Evolutionary conservation across 2,888 invertebrate species (phyloP), one percentile per base, ranked within the genome.

Genomic region (Periphyllus acericola): DNA sequence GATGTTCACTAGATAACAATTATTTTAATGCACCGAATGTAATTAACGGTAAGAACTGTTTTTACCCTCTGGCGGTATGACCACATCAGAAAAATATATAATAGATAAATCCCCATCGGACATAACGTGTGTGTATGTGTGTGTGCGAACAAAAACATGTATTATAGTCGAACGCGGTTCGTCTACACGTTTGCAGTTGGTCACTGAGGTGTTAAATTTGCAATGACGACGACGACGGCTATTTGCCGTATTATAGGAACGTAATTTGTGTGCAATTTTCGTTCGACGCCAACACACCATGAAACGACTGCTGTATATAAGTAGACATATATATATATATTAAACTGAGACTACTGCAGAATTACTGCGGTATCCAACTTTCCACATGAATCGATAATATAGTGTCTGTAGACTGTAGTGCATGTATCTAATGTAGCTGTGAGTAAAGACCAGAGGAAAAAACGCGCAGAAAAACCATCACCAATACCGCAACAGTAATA

Each of bases 161-260:
- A n/a, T n/a, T n/a, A n/a, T n/a, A 21, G 55, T 21, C 55, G 21
- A 3, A 55, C 55, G 19, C 1, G 21, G 21, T 5, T 9, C 4
- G 21, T 21, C 6, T 9, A 9, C 11, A n/a, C 46, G 46, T 11
- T 21, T 3, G 36, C 75, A 19, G 36, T 6, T 46, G 32, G 79
- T 36, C 85, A 79, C 55, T 4, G 79, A 72, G 79, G 72, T 55
- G 71, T 79, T 34, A 79, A 86, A 86, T 86, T 86, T 79, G 32
- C 79, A 55, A 79, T 71, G 55, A 79, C 79, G 55, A 68, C 11
- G 29, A 72, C 5, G 46, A 9, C 46, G 46, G 46, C 46, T 85
- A 34, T 40, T 21, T n/a, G 78, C 8, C 14, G 55, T 0, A 46
- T 46, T 46, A 46, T 36, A 72, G 25, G 11, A 17, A 80, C 80